Evolutionary conservation across 2,888 invertebrate genomes (phyloP).

Genomic region (Pyrgus malvae): DNA sequence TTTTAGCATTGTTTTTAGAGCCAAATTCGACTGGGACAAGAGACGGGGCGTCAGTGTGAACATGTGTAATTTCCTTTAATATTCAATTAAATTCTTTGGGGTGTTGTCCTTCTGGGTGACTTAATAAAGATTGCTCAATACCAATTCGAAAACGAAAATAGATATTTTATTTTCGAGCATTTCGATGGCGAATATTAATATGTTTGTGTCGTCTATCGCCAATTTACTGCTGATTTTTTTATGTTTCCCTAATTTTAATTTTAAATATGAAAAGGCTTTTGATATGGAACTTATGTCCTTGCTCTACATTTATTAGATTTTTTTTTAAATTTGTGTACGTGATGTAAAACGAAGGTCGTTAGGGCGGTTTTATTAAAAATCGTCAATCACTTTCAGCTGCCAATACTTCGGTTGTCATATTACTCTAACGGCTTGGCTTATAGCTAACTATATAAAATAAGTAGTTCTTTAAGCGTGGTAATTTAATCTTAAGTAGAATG

Average conservation of each 20-base stretch:
- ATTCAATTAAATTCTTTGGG: conserved; percentile 71
- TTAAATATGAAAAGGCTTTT: background rate
- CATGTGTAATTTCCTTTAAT: conserved; percentile 74
- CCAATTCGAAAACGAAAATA: conserved; percentile 50
- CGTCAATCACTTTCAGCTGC: conserved; percentile 37
- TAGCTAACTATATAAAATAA: too few species aligned
- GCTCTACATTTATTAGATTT: background rate
- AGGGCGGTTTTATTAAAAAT: conserved; percentile 39
- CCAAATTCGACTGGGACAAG: conserved; percentile 70
- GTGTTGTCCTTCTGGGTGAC: conserved; percentile 49
- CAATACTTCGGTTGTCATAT: conserved; percentile 31
- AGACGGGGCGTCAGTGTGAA: conserved; percentile 63
- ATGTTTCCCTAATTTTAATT: background rate
- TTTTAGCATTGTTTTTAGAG: conserved; percentile 71
- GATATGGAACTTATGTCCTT: background rate
- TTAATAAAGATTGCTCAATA: conserved; percentile 51
- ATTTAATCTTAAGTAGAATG: conserved; percentile 4
- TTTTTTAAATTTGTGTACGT: conserved; percentile 17
- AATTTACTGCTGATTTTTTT: background rate
- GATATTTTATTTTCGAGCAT: background rate
- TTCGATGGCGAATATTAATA: background rate
- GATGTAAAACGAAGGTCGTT: conserved; percentile 20
- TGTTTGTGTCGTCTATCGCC: background rate
- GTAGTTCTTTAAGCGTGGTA: background rate
- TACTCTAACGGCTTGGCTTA: conserved; percentile 5